Conservation (phyloP, 2,888 invertebrate species). For the Noctua janthe region DNA sequence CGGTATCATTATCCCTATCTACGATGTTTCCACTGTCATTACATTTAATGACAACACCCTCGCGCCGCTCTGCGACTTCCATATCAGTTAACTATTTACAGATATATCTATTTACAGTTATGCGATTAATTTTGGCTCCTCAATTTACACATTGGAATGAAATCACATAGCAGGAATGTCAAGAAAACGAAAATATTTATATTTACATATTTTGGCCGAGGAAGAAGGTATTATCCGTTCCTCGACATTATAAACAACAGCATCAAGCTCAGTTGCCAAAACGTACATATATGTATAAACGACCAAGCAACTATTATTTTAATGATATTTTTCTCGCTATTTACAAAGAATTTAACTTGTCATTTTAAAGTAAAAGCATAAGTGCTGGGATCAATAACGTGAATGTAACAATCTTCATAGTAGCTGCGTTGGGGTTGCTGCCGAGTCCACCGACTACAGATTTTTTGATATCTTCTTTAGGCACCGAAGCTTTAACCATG, state of each 20-base stretch:
- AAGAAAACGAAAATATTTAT: constrained; percentile 79
- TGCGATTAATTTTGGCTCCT: constrained; percentile 84
- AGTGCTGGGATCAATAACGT: constrained; percentile 79
- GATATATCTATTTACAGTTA: constrained; percentile 86
- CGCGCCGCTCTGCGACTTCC: constrained; percentile 86
- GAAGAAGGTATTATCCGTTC: constrained; percentile 64
- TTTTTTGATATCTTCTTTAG: constrained; percentile 82
- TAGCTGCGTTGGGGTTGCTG: constrained; percentile 78
- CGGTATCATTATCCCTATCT: constrained; percentile 76
- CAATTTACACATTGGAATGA: constrained; percentile 86
- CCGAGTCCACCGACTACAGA: constrained; percentile 84
- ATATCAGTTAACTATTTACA: constrained; percentile 87
- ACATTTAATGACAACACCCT: constrained; percentile 74
- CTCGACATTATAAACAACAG: constrained; percentile 79
- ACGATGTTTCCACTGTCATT: constrained; percentile 76
- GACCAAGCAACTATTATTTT: constrained; percentile 81
- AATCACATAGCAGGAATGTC: constrained; percentile 88
- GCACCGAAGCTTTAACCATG: constrained; percentile 73
- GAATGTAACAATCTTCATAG: constrained; percentile 71
- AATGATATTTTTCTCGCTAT: constrained; percentile 81
- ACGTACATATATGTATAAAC: constrained; percentile 74
- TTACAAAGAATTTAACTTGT: constrained; percentile 77
- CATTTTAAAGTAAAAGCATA: constrained; percentile 81
- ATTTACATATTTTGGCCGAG: constrained; percentile 82
- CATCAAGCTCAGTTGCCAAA: constrained; percentile 84